phyloP scores from a whole-genome alignment of 2,888 invertebrate species.

The Limnephilus rhombicus region DNA sequence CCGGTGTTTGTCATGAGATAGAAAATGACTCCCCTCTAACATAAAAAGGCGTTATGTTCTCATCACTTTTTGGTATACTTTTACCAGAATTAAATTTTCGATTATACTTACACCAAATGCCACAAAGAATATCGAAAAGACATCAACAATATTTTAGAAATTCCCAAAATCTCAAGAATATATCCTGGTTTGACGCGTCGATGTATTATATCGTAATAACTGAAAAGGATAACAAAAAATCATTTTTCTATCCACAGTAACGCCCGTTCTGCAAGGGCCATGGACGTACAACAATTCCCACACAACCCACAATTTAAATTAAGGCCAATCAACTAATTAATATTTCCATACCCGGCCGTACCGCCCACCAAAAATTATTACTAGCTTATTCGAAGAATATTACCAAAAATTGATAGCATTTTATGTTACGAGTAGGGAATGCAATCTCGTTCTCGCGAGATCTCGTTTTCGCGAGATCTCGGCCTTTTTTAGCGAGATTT shows the following conservation, averaged over 20 bases:
- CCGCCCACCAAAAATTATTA: not conserved
- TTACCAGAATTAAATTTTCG: not conserved
- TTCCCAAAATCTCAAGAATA: no score
- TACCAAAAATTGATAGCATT: not conserved
- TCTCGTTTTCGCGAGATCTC: no score
- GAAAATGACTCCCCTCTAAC: not conserved
- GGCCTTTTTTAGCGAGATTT: no score
- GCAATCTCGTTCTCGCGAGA: no score
- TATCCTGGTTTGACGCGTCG: not conserved
- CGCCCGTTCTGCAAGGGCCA: not conserved
- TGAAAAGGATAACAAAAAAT: not conserved
- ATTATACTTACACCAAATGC: not conserved
- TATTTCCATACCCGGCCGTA: constrained; percentile 23
- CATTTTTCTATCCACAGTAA: not conserved
- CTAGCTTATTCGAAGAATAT: not conserved
- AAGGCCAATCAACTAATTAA: constrained; percentile 25
- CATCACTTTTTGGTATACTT: not conserved
- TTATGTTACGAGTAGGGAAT: no score
- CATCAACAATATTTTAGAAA: no score
- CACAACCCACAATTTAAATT: constrained; percentile 9
- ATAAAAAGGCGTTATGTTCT: not conserved
- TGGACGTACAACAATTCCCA: not conserved
- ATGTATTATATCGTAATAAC: not conserved
- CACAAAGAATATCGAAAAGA: not conserved
- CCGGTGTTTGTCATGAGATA: not conserved